Percentiles rank a stretch among this genome's conserved stretches.
These are phyloP conservation scores for Amaurobius ferox DNA, from an alignment of 2,888 invertebrate genomes.

Conservation along the genomic window DNA sequence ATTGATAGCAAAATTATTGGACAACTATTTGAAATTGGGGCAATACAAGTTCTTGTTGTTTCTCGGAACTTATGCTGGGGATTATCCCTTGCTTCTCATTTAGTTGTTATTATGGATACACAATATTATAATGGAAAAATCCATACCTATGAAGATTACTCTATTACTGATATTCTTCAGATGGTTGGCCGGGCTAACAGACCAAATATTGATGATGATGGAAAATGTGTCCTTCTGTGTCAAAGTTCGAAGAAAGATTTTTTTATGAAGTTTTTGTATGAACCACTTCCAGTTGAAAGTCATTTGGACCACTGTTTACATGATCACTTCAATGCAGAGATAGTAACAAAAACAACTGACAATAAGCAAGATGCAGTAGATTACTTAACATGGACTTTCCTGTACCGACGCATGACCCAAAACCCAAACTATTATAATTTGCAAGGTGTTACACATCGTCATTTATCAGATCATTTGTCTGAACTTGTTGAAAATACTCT, in stretches of 20 bases:
- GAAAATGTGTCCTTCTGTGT: slow-evolving; percentile 96
- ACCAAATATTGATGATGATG: slow-evolving; percentile 92
- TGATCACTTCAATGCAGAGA: slow-evolving; percentile 99
- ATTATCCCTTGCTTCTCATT: slow-evolving; percentile 90
- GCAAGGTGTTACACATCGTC: slow-evolving; percentile 95
- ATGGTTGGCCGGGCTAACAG: slow-evolving; percentile 98
- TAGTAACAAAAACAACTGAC: slow-evolving; percentile 99
- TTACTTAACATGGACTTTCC: slow-evolving; percentile 99
- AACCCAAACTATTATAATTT: slow-evolving; percentile 99
- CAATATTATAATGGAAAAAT: slow-evolving; percentile 91
- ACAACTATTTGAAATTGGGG: slow-evolving; percentile 93
- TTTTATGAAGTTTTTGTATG: slow-evolving; percentile 98
- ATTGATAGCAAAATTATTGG: slow-evolving; percentile 94
- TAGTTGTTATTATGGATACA: slow-evolving; percentile 98
- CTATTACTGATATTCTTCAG: slow-evolving; percentile 96
- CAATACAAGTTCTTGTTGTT: slow-evolving; percentile 94
- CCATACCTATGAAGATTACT: slow-evolving; percentile 94
- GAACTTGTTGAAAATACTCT: slow-evolving; percentile 98
- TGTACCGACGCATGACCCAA: slow-evolving; percentile 96
- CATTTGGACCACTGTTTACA: slow-evolving; percentile 98
- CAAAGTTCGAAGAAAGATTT: slow-evolving; percentile 98
- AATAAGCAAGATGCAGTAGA: slow-evolving; percentile 99
- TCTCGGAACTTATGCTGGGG: slow-evolving; percentile 96
- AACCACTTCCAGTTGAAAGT: slow-evolving; percentile 97
- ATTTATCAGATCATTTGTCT: slow-evolving; percentile 97